phyloP scores from a whole-genome alignment of 2,797 vertebrate species.

The Eulemur coronatus region DNA sequence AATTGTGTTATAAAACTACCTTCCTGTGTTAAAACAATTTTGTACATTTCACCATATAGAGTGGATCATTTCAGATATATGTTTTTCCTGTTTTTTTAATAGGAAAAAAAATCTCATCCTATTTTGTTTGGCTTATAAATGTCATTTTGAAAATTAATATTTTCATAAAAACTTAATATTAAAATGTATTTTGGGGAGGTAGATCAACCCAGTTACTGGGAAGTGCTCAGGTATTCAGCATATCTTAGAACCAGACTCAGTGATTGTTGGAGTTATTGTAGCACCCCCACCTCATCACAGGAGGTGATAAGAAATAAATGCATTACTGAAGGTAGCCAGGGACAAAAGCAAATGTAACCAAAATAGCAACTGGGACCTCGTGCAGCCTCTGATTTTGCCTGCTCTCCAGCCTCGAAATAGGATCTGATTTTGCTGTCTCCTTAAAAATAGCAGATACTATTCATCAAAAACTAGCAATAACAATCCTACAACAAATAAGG shows the following conservation, averaged over 20 bases:
- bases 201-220: background rate
- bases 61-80: background rate
- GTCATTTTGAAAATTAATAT: background rate
- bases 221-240: accelerated
- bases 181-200: background rate
- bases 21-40: background rate
- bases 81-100: background rate
- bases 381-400: background rate
- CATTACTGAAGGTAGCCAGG: accelerated
- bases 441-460: background rate
- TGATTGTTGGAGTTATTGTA: background rate
- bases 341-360: background rate
- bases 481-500: background rate
- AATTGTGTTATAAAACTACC: background rate
- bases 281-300: too few relatives aligned
- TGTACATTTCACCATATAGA: background rate
- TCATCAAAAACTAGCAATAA: background rate
- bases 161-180: background rate
- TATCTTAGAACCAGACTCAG: background rate
- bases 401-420: background rate
- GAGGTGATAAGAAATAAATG: background rate
- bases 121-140: background rate
- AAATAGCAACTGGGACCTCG: background rate
- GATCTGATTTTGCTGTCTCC: background rate
- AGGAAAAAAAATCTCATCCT: background rate